Conservation (phyloP, 2,888 invertebrate genomes). For the Crossocerus cetratus region DNA sequence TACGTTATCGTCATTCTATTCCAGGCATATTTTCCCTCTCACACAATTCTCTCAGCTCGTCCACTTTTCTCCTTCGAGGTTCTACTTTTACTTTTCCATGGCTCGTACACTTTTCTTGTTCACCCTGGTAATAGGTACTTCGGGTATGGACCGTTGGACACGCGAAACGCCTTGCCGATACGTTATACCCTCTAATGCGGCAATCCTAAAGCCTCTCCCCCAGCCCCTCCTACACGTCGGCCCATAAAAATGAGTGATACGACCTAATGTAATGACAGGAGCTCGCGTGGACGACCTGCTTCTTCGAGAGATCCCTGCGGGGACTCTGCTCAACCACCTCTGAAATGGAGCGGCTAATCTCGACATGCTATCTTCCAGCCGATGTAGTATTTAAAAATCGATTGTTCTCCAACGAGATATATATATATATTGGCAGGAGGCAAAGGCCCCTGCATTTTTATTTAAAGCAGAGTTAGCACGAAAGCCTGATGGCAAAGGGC, state of each 20-base stretch:
- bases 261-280: background rate
- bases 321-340: too few species aligned
- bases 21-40: constrained; percentile 33
- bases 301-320: background rate
- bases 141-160: constrained; percentile 6
- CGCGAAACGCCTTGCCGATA: constrained; percentile 3
- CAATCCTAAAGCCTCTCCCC: background rate
- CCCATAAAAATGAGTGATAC: constrained; percentile 3
- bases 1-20: constrained; percentile 39
- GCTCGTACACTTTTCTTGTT: background rate
- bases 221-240: too few species aligned
- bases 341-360: too few species aligned
- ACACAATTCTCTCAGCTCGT: constrained; percentile 38
- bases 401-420: too few species aligned
- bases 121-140: constrained; percentile 7
- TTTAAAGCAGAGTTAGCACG: too few species aligned
- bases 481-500: too few species aligned
- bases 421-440: too few species aligned
- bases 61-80: constrained; percentile 19
- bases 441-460: too few species aligned
- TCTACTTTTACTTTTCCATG: constrained; percentile 20
- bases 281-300: background rate
- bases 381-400: too few species aligned
- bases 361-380: too few species aligned
- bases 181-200: constrained; percentile 1